These are phyloP conservation scores for Leptinotarsa defecta DNA, from an alignment of 1,140 invertebrate species.

Conservation along the genomic window DNA sequence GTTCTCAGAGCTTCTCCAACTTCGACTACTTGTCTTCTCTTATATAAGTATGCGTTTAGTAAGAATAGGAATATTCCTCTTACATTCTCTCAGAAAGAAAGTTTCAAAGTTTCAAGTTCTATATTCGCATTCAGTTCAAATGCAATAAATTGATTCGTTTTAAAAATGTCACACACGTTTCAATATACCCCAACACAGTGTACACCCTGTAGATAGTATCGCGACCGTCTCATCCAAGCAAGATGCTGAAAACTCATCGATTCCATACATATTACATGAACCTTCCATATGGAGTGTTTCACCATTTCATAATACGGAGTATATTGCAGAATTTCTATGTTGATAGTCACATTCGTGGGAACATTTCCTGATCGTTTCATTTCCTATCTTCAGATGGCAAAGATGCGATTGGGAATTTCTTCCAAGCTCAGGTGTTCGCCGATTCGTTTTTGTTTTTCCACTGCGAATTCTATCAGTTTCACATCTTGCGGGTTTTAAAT, in stretches of 20 bases:
- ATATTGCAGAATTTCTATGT: conserved; percentile 6
- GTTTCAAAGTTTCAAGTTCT: no score
- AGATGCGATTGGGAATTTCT: neutral
- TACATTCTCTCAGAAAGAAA: no score
- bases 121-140: no score
- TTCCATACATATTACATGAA: conserved; percentile 3
- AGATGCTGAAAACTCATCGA: neutral
- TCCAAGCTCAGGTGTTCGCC: neutral
- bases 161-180: no score
- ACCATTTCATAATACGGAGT: neutral
- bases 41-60: no score
- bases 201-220: no score
- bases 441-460: neutral
- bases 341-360: neutral
- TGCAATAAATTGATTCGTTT: no score
- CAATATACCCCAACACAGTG: no score
- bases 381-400: neutral
- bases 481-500: conserved; percentile 1
- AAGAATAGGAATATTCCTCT: no score
- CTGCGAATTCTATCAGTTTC: neutral
- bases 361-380: neutral
- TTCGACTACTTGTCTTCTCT: no score
- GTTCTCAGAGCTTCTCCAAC: no score
- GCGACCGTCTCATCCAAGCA: no score
- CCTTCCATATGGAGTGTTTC: neutral